Conservation (phyloP, 2,113 vertebrate species). For the Bubo scandiacus region DNA sequence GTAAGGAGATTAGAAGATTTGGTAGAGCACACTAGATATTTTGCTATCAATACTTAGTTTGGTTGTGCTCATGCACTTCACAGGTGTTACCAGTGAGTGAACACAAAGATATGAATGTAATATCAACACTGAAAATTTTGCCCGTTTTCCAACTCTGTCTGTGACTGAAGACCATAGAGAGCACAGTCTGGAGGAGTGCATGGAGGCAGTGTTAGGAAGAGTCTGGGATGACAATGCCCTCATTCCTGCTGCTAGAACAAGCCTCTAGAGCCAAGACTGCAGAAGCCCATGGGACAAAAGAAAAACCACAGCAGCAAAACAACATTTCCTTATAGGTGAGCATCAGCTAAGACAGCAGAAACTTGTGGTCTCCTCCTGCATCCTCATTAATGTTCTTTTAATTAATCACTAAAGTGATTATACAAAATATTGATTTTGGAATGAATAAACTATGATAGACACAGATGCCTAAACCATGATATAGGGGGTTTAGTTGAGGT, state of each 20-base stretch:
- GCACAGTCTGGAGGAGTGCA: neutral
- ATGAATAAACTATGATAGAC: neutral
- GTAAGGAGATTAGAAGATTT: neutral
- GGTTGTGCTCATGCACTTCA: neutral
- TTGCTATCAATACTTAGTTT: neutral
- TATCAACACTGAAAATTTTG: neutral
- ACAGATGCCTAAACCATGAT: neutral
- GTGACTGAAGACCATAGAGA: neutral
- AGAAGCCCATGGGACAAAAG: neutral
- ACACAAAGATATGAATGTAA: neutral
- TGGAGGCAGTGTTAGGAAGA: neutral
- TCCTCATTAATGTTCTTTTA: neutral
- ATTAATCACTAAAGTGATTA: neutral
- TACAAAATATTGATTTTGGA: neutral
- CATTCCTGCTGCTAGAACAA: neutral
- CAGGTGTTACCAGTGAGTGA: neutral
- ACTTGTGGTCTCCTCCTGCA: neutral
- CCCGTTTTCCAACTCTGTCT: neutral
- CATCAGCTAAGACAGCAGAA: neutral
- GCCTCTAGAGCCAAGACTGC: neutral
- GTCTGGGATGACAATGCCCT: neutral
- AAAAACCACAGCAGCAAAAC: neutral
- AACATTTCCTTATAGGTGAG: neutral
- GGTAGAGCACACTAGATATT: neutral
- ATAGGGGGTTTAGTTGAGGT: neutral